Conservation (phyloP, 2,113 vertebrate genomes). For the Ramphastos sulfuratus region DNA sequence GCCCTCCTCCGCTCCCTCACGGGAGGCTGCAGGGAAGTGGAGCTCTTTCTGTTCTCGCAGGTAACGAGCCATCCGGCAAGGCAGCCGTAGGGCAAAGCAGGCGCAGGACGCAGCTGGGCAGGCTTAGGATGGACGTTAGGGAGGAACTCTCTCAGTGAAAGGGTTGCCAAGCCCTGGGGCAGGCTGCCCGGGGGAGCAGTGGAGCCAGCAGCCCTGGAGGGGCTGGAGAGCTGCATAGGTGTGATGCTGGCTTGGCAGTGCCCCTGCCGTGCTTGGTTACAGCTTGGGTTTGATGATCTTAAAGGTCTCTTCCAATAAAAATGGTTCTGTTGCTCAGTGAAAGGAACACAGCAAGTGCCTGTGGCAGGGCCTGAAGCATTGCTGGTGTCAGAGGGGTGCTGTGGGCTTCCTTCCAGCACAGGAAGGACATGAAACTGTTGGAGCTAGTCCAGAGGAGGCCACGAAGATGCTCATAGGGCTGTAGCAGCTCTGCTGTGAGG, state of each 20-base stretch:
- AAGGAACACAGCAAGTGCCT: not conserved
- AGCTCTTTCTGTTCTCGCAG: not conserved
- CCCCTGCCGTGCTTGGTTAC: not conserved
- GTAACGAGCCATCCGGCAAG: not conserved
- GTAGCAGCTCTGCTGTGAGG: no score
- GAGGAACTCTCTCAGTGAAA: not conserved
- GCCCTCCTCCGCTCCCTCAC: no score
- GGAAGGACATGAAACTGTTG: no score
- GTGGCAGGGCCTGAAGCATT: fast-evolving
- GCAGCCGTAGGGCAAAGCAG: not conserved
- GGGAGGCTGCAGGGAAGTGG: not conserved
- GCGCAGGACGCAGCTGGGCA: no score
- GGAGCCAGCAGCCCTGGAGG: not conserved
- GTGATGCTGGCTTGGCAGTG: not conserved
- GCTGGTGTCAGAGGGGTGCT: not conserved
- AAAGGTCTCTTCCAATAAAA: not conserved
- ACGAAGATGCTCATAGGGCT: no score
- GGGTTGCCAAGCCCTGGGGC: not conserved
- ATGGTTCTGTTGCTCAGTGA: not conserved
- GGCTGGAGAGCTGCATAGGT: not conserved
- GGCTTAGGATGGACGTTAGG: not conserved
- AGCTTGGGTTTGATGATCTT: not conserved
- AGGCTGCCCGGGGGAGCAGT: not conserved
- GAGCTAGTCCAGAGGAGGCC: no score
- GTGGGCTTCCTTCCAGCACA: no score